phyloP scores from a whole-genome alignment of 2,888 invertebrate species.

The Ceriagrion tenellum region DNA sequence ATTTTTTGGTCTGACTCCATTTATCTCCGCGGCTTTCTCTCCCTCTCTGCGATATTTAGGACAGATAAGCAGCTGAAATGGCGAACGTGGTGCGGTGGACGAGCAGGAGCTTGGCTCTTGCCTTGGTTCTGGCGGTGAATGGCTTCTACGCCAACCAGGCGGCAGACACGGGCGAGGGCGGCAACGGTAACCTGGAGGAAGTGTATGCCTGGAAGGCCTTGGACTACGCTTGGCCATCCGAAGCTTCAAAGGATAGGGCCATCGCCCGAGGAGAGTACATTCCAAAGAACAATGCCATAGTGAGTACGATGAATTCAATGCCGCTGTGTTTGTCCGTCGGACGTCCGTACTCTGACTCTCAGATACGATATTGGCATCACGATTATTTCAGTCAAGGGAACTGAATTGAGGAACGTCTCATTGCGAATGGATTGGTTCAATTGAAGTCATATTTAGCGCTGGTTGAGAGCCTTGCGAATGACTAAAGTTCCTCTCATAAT shows the following conservation, averaged over 20 bases:
- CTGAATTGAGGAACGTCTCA: too few species aligned
- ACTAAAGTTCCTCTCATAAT: too few species aligned
- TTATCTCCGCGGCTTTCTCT: not conserved
- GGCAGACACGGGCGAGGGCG: not conserved
- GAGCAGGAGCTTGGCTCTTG: not conserved
- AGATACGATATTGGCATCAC: too few species aligned
- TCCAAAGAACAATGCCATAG: constrained; percentile 42
- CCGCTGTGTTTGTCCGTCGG: not conserved
- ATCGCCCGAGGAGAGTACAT: constrained; percentile 36
- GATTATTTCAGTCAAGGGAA: too few species aligned
- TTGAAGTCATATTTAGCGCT: too few species aligned
- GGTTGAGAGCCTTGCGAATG: too few species aligned
- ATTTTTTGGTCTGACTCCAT: not conserved
- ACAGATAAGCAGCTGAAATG: not conserved
- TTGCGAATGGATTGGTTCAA: too few species aligned
- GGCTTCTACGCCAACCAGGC: not conserved
- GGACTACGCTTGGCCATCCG: constrained; percentile 14
- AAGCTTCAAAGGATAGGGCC: not conserved
- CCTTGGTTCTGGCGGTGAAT: not conserved
- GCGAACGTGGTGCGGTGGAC: not conserved
- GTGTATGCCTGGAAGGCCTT: constrained; percentile 46
- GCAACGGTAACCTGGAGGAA: constrained; percentile 14
- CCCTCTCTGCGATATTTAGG: not conserved
- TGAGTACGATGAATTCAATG: not conserved
- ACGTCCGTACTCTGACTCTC: too few species aligned